These are phyloP conservation scores for Lathamus discolor DNA, from an alignment of 2,113 vertebrate genomes.

Conservation along the genomic window DNA sequence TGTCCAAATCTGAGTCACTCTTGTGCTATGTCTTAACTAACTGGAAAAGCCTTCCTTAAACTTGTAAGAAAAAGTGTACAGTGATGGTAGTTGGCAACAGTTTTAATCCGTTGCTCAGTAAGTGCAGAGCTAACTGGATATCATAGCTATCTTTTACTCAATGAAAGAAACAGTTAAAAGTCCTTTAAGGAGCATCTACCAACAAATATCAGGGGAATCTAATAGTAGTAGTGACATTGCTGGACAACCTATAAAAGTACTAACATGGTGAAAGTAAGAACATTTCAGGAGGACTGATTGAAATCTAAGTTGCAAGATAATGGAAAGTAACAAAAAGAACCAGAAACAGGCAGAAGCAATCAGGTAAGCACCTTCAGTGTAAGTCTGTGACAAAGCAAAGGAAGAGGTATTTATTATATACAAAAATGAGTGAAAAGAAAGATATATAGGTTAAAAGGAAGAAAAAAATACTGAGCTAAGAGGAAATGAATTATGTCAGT, in stretches of 20 bases:
- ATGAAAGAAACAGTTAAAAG: neutral
- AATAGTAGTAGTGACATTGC: neutral
- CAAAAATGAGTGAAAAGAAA: no score
- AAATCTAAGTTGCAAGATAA: no score
- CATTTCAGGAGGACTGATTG: no score
- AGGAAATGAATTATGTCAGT: no score
- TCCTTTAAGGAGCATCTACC: neutral
- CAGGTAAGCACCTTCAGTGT: no score
- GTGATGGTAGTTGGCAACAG: neutral
- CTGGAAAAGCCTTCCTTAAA: neutral
- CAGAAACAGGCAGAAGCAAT: no score
- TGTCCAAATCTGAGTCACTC: neutral
- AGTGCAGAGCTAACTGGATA: neutral
- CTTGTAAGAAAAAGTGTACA: neutral
- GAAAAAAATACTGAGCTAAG: no score
- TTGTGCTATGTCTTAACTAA: neutral
- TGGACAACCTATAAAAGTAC: neutral
- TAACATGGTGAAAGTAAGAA: no score
- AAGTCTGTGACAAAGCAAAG: no score
- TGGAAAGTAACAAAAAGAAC: no score
- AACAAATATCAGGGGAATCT: neutral
- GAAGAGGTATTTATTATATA: no score
- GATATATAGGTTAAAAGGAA: no score
- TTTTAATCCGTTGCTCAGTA: neutral
- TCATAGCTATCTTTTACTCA: neutral